A percentile compares a stretch with the other conserved stretches of the same genome.
These are phyloP conservation scores for Erpornis zantholeuca DNA, from an alignment of 2,113 vertebrate species.

Conservation along the genomic window DNA sequence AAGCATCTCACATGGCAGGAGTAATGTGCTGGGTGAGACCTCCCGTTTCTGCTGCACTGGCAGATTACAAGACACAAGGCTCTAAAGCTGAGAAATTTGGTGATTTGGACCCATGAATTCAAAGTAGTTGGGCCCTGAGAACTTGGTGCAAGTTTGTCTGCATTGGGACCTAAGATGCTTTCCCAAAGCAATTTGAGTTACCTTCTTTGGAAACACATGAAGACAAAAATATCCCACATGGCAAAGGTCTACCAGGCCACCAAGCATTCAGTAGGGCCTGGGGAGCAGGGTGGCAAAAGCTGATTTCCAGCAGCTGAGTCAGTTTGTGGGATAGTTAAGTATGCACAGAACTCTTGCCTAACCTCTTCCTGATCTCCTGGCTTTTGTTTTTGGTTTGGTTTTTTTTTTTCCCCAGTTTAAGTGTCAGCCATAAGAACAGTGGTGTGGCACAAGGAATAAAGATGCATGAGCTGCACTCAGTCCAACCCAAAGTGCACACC, in stretches of 20 bases:
- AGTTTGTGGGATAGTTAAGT: background rate
- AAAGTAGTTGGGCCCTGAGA: background rate
- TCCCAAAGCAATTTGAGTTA: background rate
- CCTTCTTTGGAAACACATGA: background rate
- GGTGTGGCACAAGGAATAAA: background rate
- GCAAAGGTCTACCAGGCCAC: background rate
- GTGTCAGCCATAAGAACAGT: background rate
- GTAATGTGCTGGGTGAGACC: background rate
- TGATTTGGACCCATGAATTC: background rate
- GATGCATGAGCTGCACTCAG: accelerated
- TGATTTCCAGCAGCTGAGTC: background rate
- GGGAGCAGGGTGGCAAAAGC: background rate
- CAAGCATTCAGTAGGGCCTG: background rate
- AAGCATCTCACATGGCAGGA: background rate
- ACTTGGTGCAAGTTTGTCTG: background rate
- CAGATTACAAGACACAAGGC: background rate
- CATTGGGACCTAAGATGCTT: background rate
- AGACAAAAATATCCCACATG: background rate
- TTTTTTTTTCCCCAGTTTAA: background rate
- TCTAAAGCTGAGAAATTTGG: background rate
- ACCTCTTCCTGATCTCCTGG: background rate
- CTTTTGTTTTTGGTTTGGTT: too few relatives aligned
- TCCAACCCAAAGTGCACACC: background rate
- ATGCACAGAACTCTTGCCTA: background rate
- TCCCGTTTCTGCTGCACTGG: background rate